Evolutionary conservation across 2,888 invertebrate species (phyloP).

Genomic region (Protula sp.): DNA sequence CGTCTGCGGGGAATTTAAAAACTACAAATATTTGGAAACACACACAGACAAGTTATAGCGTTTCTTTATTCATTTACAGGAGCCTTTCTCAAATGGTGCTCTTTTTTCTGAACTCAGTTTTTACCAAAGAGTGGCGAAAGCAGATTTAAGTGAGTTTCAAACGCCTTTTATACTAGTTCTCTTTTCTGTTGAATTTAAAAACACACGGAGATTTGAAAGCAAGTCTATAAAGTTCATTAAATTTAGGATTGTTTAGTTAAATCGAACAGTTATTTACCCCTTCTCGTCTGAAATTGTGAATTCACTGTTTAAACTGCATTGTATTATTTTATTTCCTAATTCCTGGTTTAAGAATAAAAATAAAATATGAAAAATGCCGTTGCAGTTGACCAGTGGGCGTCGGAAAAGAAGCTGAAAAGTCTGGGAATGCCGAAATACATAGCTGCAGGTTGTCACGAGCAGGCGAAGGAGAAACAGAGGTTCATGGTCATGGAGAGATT

Average conservation of each 20-base stretch:
- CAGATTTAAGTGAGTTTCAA: slow-evolving; percentile 69
- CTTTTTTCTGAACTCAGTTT: slow-evolving; percentile 97
- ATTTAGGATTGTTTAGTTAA: too few species aligned
- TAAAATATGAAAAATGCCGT: not conserved
- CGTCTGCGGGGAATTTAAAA: too few species aligned
- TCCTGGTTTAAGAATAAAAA: not conserved
- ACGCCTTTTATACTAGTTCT: too few species aligned
- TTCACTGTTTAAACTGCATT: too few species aligned
- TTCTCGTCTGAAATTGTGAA: too few species aligned
- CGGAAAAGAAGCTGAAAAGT: slow-evolving; percentile 61
- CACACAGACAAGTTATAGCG: too few species aligned
- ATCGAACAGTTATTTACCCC: too few species aligned
- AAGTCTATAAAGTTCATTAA: too few species aligned
- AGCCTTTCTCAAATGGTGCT: slow-evolving; percentile 91
- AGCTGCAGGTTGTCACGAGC: slow-evolving; percentile 79
- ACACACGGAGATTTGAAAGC: too few species aligned
- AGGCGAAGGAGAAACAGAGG: slow-evolving; percentile 71
- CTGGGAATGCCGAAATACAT: slow-evolving; percentile 86
- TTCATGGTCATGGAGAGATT: slow-evolving; percentile 92
- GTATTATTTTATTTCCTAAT: not conserved
- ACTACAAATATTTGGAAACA: too few species aligned
- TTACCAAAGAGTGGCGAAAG: slow-evolving; percentile 79
- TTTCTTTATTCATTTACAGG: too few species aligned
- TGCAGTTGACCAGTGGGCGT: slow-evolving; percentile 69
- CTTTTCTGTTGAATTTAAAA: too few species aligned